phyloP scores from a whole-genome alignment of 2,113 vertebrate genomes.

The Cariama cristata region DNA sequence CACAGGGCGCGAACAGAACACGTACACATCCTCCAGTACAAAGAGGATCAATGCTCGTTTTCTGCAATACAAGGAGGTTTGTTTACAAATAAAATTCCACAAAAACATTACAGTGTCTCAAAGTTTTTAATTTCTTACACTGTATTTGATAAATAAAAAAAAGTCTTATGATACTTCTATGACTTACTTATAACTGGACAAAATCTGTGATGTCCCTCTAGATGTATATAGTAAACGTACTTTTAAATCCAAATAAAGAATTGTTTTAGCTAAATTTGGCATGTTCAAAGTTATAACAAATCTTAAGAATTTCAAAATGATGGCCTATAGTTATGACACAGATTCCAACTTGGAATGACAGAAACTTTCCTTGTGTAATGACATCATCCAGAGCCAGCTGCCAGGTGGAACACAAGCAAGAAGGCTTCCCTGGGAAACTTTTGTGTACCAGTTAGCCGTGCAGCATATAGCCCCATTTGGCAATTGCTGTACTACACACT shows the following conservation, averaged over 20 bases:
- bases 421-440: neutral
- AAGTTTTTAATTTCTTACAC: neutral
- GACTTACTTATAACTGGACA: neutral
- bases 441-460: accelerated
- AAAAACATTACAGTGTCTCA: neutral
- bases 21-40: accelerated
- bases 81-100: neutral
- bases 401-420: neutral
- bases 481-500: accelerated
- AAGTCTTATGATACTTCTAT: neutral
- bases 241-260: neutral
- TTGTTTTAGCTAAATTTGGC: neutral
- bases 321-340: neutral
- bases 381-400: neutral
- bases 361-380: neutral
- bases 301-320: neutral
- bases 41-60: neutral
- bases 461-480: neutral
- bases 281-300: neutral
- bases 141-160: neutral
- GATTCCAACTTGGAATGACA: neutral
- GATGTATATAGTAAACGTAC: neutral
- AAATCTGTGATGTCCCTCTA: neutral
- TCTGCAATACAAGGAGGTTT: neutral
- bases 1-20: neutral